These are phyloP conservation scores for Gastrophysa polygoni DNA, from an alignment of 2,888 invertebrate species.

Conservation along the genomic window DNA sequence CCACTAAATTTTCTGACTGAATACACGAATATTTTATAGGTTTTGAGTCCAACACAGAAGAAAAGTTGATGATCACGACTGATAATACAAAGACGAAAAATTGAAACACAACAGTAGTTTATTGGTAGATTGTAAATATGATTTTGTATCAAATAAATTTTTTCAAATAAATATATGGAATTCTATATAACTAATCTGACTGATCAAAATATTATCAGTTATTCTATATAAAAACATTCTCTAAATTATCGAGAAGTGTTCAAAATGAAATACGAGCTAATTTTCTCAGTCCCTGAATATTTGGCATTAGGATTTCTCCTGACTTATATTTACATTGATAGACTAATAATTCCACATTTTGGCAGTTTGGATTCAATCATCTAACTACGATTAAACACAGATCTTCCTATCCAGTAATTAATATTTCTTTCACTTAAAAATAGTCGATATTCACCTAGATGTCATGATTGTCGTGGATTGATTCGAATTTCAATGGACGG, in stretches of 20 bases:
- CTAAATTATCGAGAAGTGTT: too few species aligned
- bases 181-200: too few species aligned
- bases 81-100: background rate
- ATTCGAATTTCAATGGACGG: slow-evolving; percentile 2
- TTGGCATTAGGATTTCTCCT: background rate
- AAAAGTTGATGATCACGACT: background rate
- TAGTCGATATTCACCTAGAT: background rate
- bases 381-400: too few species aligned
- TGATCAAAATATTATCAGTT: too few species aligned
- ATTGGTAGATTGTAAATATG: background rate
- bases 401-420: too few species aligned
- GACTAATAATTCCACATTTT: too few species aligned
- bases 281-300: background rate
- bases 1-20: too few species aligned
- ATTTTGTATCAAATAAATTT: background rate
- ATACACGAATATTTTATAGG: background rate
- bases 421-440: too few species aligned
- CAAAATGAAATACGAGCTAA: background rate
- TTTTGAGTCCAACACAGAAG: background rate
- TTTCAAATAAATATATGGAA: background rate
- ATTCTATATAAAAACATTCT: too few species aligned
- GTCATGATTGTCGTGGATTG: background rate
- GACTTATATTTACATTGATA: too few species aligned
- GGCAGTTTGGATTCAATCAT: too few species aligned
- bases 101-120: background rate